A percentile compares a stretch with the other conserved stretches of the same genome.
phyloP scores from a whole-genome alignment of 2,797 vertebrate genomes.

The Emys orbicularis region DNA sequence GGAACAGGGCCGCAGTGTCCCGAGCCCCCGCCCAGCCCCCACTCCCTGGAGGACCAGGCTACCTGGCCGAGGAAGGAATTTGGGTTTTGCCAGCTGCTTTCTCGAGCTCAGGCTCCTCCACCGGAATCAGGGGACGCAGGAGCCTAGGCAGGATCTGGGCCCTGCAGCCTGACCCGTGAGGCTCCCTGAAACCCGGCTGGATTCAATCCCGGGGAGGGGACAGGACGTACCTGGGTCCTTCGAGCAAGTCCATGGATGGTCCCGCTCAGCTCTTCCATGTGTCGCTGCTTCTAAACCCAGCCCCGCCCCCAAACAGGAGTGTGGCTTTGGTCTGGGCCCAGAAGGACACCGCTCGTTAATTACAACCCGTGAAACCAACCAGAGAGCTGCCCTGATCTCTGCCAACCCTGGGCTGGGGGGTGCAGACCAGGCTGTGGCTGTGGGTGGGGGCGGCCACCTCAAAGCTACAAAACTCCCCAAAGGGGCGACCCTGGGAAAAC shows the following conservation, averaged over 20 bases:
- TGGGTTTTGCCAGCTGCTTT: not conserved
- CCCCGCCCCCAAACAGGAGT: not conserved
- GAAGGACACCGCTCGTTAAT: not conserved
- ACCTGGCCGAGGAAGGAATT: not conserved
- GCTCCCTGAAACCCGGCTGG: not conserved
- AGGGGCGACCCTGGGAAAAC: no score
- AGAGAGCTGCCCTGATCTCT: not conserved
- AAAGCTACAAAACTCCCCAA: not conserved
- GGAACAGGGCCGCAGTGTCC: not conserved
- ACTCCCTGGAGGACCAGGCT: not conserved
- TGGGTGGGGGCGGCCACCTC: not conserved
- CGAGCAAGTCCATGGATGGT: not conserved
- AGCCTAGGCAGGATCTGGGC: not conserved
- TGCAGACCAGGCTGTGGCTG: no score
- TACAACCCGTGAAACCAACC: no score
- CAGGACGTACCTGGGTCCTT: constrained; percentile 4
- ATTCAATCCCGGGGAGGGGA: not conserved
- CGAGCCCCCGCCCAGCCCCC: not conserved
- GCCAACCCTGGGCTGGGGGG: not conserved
- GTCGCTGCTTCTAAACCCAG: not conserved
- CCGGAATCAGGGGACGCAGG: no score
- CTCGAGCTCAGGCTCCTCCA: not conserved
- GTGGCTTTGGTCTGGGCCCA: not conserved
- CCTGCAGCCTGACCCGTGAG: not conserved
- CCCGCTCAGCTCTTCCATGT: not conserved